These are phyloP conservation scores for Lepisosteus oculatus DNA, from an alignment of 2,113 vertebrate species.

Conservation along the genomic window DNA sequence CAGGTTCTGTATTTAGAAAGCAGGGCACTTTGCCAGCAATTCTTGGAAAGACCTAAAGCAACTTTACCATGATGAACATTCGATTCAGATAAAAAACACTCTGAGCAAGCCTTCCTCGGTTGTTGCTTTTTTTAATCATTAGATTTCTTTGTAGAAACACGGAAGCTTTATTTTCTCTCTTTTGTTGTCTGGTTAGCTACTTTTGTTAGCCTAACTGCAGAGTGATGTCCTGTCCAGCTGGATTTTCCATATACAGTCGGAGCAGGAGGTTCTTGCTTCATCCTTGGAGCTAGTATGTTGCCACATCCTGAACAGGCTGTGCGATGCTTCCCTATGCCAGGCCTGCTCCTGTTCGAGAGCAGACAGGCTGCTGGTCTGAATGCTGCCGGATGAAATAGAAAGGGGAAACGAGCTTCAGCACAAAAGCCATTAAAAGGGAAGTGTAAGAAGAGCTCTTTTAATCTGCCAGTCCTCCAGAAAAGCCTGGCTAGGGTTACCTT, in stretches of 20 bases:
- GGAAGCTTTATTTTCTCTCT: too few relatives aligned
- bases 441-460: constrained; percentile 53
- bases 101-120: too few relatives aligned
- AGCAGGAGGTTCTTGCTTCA: background rate
- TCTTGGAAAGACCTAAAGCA: constrained; percentile 38
- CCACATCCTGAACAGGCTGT: background rate
- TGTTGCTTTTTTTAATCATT: too few relatives aligned
- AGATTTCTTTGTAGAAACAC: too few relatives aligned
- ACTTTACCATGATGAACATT: too few relatives aligned
- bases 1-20: constrained; percentile 51
- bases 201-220: too few relatives aligned
- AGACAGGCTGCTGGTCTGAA: too few relatives aligned
- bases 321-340: background rate
- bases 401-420: constrained; percentile 49
- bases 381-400: constrained; percentile 35
- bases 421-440: constrained; percentile 46
- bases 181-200: too few relatives aligned
- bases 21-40: constrained; percentile 47
- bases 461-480: constrained; percentile 59
- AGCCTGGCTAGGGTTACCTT: constrained; percentile 58
- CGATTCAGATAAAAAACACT: too few relatives aligned
- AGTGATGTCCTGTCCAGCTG: too few relatives aligned
- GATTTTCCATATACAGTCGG: too few relatives aligned
- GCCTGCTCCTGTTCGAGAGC: background rate
- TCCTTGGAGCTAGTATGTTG: background rate